Percentiles rank a stretch among this genome's conserved stretches.
Evolutionary conservation across 2,113 vertebrate species (phyloP).

Genomic region (Pseudopipra pipra): DNA sequence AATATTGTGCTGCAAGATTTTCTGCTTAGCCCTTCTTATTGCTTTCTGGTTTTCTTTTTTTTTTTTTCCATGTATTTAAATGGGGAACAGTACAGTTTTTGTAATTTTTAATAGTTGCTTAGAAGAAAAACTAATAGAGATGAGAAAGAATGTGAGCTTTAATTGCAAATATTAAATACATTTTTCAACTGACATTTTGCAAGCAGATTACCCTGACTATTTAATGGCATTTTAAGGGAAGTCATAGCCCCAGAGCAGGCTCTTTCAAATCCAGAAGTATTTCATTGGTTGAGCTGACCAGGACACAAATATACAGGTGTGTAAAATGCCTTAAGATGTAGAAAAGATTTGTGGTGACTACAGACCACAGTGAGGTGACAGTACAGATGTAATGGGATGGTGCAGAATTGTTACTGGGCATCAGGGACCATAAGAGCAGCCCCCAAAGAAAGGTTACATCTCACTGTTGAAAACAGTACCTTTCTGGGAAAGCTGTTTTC

Average conservation of each 20-base stretch:
- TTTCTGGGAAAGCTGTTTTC: conserved; percentile 23
- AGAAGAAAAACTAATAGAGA: conserved; percentile 5
- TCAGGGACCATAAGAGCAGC: neutral
- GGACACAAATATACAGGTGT: neutral
- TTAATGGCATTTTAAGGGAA: neutral
- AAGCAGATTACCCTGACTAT: neutral
- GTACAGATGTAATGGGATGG: neutral
- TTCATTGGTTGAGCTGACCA: neutral
- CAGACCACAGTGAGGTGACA: neutral
- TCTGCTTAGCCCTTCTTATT: conserved; percentile 20
- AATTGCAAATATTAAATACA: neutral
- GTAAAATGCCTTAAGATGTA: conserved; percentile 12
- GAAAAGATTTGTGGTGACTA: neutral
- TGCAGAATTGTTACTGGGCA: neutral
- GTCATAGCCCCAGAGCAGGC: neutral
- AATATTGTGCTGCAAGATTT: neutral
- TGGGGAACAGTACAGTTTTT: neutral
- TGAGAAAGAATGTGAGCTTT: neutral
- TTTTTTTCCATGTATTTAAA: neutral
- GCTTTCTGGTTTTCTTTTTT: neutral
- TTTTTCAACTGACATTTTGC: neutral
- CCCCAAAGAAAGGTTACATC: conserved; percentile 1
- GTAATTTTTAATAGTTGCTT: conserved; percentile 23
- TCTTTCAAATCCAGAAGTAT: neutral
- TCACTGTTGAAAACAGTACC: neutral